Evolutionary conservation across 2,113 vertebrate species (phyloP), one percentile per base, ranked within the genome.

Genomic region (Callionymus lyra): DNA sequence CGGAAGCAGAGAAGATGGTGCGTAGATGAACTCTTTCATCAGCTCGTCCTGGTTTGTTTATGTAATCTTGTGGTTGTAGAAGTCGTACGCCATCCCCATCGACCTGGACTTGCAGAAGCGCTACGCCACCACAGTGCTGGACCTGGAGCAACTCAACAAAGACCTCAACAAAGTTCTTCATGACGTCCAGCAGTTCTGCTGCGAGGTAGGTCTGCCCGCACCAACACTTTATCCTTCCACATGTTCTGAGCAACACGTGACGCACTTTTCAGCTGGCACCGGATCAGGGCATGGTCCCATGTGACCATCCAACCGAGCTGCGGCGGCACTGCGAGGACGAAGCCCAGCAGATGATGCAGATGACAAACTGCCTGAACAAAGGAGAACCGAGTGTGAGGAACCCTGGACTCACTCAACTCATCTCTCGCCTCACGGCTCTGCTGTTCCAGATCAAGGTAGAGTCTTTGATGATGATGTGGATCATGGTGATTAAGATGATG

Each of bases 1-100:
- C 94, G 4, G 93, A 99, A 69, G 94, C 92, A 70, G 95, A 99
- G 84, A 98, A 96, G 71, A 68, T 94, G 92, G 95, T 97, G 82
- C 70, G 31, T 2, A 49, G 18, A 3, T 46, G 3, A 19, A n/a
- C n/a, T n/a, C n/a, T 12, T 10, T 38, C 10, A 16, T 2, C 4
- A 9, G 1, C 41, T 48, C 13, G 6, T 12, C 17, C 8, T 16
- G n/a, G 38, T 38, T 3, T 8, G 12, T 27, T 4, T 27, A 27
- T 33, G 1, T 10, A 37, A 17, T 13, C 11, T 12, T 38, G 45
- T 53, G 13, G 51, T 16, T 60, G 8, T 59, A 99, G 95, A 98
- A 98, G 78, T 97, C 95, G 1, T 99, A 95, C 63, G 93, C 94
- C 17, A 82, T 93, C 86, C 86, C 90, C 1, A 92, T 97, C 10